Percentiles rank a stretch among this genome's conserved stretches.
Evolutionary conservation across 2,888 invertebrate genomes (phyloP).

Genomic region (Dryobotodes eremita): DNA sequence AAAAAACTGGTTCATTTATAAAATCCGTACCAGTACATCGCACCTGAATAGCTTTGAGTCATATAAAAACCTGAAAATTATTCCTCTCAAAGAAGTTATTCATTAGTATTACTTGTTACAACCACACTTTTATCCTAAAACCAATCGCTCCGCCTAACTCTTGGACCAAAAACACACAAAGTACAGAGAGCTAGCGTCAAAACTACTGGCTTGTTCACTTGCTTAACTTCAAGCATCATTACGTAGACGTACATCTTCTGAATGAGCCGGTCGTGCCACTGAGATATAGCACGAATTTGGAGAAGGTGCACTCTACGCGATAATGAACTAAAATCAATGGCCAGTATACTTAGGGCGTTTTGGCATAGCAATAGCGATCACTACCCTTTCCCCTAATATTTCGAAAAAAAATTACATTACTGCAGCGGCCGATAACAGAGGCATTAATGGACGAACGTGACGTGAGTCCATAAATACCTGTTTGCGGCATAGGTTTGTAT

Average conservation of each 20-base stretch:
- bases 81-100: background rate
- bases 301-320: slow-evolving; percentile 17
- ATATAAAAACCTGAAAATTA: background rate
- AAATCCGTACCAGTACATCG: background rate
- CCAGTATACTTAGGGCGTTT: background rate
- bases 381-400: no score
- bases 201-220: slow-evolving; percentile 68
- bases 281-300: slow-evolving; percentile 21
- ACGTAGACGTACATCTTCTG: slow-evolving; percentile 67
- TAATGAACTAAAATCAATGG: background rate
- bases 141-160: background rate
- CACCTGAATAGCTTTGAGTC: background rate
- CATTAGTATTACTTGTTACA: background rate
- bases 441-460: no score
- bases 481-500: no score
- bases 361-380: background rate
- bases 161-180: slow-evolving; percentile 41
- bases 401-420: no score
- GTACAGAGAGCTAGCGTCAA: slow-evolving; percentile 67
- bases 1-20: background rate
- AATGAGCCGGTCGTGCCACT: slow-evolving; percentile 60
- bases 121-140: background rate
- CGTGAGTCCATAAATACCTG: no score
- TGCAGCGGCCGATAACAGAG: no score
- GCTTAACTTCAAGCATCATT: slow-evolving; percentile 77